Percentiles rank a stretch among this genome's conserved stretches.
phyloP scores from a whole-genome alignment of 1,140 invertebrate genomes.

The Listronotus oregonensis region DNA sequence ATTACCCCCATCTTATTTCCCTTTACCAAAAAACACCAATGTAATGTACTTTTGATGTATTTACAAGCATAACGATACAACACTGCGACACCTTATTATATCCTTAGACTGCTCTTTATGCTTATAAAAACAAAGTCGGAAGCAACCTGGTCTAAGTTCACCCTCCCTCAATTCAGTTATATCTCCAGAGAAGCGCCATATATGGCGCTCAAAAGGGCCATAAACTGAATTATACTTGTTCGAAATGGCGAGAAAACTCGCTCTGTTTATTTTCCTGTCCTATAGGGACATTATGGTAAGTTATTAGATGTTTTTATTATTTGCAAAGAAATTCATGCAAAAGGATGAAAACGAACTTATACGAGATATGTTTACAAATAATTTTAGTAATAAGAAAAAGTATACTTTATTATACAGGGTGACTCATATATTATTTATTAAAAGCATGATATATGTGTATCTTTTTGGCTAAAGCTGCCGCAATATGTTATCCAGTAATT shows the following conservation, averaged over 20 bases:
- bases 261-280: constrained; percentile 47
- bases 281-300: constrained; percentile 32
- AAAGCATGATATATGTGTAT: too few relatives aligned
- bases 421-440: too few relatives aligned
- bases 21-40: not conserved
- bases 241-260: constrained; percentile 48
- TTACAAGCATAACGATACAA: constrained; percentile 17
- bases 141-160: not conserved
- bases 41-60: constrained; percentile 13
- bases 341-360: not conserved
- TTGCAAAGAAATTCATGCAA: constrained; percentile 31
- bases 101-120: constrained; percentile 1
- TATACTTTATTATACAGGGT: too few relatives aligned
- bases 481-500: too few relatives aligned
- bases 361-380: too few relatives aligned
- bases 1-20: not conserved
- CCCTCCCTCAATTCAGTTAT: constrained; percentile 47
- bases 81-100: constrained; percentile 12
- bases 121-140: too few relatives aligned
- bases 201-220: constrained; percentile 38
- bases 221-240: constrained; percentile 38
- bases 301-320: constrained; percentile 43
- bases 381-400: too few relatives aligned
- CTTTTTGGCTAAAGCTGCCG: too few relatives aligned
- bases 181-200: constrained; percentile 46